These are phyloP conservation scores for Athene noctua DNA, from an alignment of 2,113 vertebrate species.

Conservation along the genomic window DNA sequence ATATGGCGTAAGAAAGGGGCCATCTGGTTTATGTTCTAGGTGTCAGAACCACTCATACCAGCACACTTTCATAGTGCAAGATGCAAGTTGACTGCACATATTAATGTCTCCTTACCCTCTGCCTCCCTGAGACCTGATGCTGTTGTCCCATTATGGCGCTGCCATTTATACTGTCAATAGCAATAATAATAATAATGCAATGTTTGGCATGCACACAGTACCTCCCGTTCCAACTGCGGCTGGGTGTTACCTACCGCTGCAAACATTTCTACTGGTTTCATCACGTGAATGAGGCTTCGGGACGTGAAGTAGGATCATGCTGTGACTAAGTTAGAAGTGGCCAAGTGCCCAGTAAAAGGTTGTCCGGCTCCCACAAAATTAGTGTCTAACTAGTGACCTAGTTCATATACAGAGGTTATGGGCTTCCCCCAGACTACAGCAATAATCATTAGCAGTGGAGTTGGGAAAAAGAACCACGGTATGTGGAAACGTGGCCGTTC, in stretches of 20 bases:
- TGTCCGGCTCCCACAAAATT: neutral
- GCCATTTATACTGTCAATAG: neutral
- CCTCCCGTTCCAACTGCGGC: neutral
- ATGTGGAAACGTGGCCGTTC: neutral
- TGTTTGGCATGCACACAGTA: neutral
- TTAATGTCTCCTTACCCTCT: conserved; percentile 56
- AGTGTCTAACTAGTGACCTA: neutral
- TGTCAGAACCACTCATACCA: conserved; percentile 72
- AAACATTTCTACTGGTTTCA: neutral
- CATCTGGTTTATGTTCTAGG: conserved; percentile 69
- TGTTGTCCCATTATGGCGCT: conserved; percentile 21
- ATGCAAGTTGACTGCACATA: conserved; percentile 59
- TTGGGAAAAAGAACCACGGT: neutral
- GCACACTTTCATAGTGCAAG: neutral
- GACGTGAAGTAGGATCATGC: accelerated
- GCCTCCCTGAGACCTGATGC: conserved; percentile 25
- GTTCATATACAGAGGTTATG: neutral
- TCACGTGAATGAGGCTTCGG: neutral
- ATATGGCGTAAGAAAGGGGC: conserved; percentile 66
- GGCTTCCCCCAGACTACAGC: neutral
- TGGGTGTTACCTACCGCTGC: neutral
- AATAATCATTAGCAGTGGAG: neutral
- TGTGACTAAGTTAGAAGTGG: neutral
- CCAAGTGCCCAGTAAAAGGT: neutral
- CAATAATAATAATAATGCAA: neutral